Conservation (phyloP, 2,113 vertebrate species). For the Ornithorhynchus anatinus region DNA sequence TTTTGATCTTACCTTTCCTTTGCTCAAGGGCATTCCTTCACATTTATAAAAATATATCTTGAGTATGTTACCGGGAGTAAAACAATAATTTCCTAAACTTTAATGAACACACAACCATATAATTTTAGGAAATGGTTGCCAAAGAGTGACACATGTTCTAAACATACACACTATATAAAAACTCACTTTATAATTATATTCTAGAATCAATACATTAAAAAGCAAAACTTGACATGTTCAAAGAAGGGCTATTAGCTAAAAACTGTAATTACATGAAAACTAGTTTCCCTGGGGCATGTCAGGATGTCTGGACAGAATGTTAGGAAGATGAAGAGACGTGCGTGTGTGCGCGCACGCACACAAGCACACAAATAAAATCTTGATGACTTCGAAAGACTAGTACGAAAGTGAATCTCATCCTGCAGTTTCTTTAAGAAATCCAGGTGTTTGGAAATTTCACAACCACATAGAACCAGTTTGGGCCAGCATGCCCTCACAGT, state of each 20-base stretch:
- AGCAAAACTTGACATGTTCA: slow-evolving; percentile 67
- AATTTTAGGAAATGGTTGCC: slow-evolving; percentile 60
- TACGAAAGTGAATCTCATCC: neutral
- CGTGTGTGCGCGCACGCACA: neutral
- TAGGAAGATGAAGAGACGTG: neutral
- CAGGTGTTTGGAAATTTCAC: neutral
- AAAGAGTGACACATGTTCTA: slow-evolving; percentile 47
- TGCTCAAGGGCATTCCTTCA: slow-evolving; percentile 45
- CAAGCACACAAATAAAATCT: neutral
- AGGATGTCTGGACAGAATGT: slow-evolving; percentile 41
- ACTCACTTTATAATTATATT: slow-evolving; percentile 53
- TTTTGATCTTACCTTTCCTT: slow-evolving; percentile 63
- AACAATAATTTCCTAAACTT: slow-evolving; percentile 69
- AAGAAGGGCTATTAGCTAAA: slow-evolving; percentile 56
- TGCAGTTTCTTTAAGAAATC: neutral
- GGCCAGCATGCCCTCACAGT: neutral
- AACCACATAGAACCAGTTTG: neutral
- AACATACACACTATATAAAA: slow-evolving; percentile 61
- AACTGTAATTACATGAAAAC: slow-evolving; percentile 66
- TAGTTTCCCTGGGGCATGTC: slow-evolving; percentile 29
- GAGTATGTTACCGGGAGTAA: slow-evolving; percentile 54
- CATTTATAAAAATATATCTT: slow-evolving; percentile 47
- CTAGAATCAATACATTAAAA: slow-evolving; percentile 59
- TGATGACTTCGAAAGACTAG: neutral
- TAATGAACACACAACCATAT: slow-evolving; percentile 52